phyloP scores from a whole-genome alignment of 30 jellyfish, hydroid and myxozoan genomes.

The Hydractinia symbiolongicarpus region DNA sequence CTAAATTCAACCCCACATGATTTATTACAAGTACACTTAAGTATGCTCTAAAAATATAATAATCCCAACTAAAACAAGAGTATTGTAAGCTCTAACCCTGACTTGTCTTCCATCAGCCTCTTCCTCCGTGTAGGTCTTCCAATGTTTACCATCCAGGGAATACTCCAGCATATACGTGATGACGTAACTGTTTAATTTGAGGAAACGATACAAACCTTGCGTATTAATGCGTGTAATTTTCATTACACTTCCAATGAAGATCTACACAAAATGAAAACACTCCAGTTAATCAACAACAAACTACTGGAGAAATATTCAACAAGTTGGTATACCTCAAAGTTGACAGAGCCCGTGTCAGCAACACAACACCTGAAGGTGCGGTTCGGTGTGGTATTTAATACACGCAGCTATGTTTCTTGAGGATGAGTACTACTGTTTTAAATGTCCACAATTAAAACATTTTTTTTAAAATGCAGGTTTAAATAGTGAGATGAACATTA shows the following conservation, averaged over 20 bases:
- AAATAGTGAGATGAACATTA: too few relatives aligned
- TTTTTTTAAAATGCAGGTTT: too few relatives aligned
- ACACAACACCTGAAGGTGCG: too few relatives aligned
- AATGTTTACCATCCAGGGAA: constrained; percentile 57
- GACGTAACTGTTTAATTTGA: constrained; percentile 24
- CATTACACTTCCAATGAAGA: constrained; percentile 47
- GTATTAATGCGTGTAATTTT: constrained; percentile 56
- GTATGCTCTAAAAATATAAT: too few relatives aligned
- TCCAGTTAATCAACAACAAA: not conserved
- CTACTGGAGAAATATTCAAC: constrained; percentile 1
- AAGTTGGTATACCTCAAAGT: not conserved
- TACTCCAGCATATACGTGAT: constrained; percentile 44
- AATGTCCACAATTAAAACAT: too few relatives aligned
- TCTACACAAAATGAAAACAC: constrained; percentile 31
- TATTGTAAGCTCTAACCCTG: not conserved
- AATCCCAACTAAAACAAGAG: too few relatives aligned
- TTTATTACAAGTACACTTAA: too few relatives aligned
- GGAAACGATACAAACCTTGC: constrained; percentile 42
- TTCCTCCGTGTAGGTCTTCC: constrained; percentile 49
- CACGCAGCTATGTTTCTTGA: too few relatives aligned
- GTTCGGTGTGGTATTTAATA: too few relatives aligned
- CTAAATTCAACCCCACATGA: too few relatives aligned
- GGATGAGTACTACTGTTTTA: too few relatives aligned
- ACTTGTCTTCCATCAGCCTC: constrained; percentile 27
- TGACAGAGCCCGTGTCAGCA: too few relatives aligned